Conservation (phyloP, 2,888 invertebrate species). For the Uloborus plumipes region DNA sequence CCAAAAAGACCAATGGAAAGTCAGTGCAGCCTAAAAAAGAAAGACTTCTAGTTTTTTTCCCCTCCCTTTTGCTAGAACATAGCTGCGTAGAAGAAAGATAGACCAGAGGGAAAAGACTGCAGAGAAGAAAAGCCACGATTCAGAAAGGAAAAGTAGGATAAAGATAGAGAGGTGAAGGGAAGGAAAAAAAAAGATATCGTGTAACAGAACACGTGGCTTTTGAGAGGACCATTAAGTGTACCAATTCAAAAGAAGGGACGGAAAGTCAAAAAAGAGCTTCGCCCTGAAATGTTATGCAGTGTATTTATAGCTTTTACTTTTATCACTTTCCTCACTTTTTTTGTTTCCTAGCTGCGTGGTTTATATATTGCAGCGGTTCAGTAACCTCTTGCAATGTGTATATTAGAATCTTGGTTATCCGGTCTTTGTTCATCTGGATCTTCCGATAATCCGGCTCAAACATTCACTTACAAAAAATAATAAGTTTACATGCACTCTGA, state of each 20-base stretch:
- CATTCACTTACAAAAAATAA: no score
- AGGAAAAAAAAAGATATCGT: slow-evolving; percentile 41
- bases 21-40: slow-evolving; percentile 2
- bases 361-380: background rate
- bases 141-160: slow-evolving; percentile 31
- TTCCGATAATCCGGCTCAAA: no score
- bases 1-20: background rate
- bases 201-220: slow-evolving; percentile 55
- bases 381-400: background rate
- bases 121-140: background rate
- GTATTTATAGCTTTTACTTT: slow-evolving; percentile 51
- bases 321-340: background rate
- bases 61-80: slow-evolving; percentile 20
- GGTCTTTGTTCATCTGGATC: no score
- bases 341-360: background rate
- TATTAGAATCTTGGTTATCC: no score
- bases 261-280: slow-evolving; percentile 20
- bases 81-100: slow-evolving; percentile 34
- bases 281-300: slow-evolving; percentile 45
- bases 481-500: no score
- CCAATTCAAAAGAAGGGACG: slow-evolving; percentile 38
- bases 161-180: slow-evolving; percentile 14
- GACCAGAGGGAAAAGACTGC: slow-evolving; percentile 11
- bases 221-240: slow-evolving; percentile 41
- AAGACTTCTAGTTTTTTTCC: slow-evolving; percentile 10